These are phyloP conservation scores for Papilio gigon DNA, from an alignment of 2,888 invertebrate genomes.

Conservation along the genomic window DNA sequence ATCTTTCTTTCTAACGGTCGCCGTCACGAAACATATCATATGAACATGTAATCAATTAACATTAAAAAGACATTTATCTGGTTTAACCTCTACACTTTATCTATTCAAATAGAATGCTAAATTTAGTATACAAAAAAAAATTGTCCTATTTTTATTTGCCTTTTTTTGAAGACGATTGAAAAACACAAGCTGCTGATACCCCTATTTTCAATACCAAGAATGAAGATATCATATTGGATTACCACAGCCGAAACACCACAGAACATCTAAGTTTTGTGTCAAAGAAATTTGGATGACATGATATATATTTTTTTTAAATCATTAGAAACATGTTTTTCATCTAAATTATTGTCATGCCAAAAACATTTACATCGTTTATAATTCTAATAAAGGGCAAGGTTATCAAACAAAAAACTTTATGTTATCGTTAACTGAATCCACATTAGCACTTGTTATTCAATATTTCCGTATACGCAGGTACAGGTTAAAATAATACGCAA, in stretches of 20 bases:
- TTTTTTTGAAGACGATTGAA: too few species aligned
- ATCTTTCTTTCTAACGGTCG: slow-evolving; percentile 22
- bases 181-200: too few species aligned
- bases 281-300: too few species aligned
- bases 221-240: background rate
- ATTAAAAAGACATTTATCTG: background rate
- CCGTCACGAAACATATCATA: background rate
- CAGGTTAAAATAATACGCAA: slow-evolving; percentile 27
- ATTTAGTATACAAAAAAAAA: background rate
- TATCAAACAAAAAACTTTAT: slow-evolving; percentile 11
- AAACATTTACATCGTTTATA: background rate
- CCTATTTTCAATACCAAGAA: background rate
- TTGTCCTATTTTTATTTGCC: too few species aligned
- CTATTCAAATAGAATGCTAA: background rate
- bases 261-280: too few species aligned
- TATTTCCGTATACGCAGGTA: slow-evolving; percentile 19
- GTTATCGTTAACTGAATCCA: slow-evolving; percentile 12
- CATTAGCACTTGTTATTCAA: slow-evolving; percentile 20
- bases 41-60: background rate
- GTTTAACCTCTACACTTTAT: background rate
- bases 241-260: too few species aligned
- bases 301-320: slow-evolving; percentile 3
- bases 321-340: slow-evolving; percentile 3
- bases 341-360: slow-evolving; percentile 1
- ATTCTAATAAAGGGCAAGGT: slow-evolving; percentile 22